Evolutionary conservation across 2,113 vertebrate species (phyloP).

Genomic region (Trogon surrucura): DNA sequence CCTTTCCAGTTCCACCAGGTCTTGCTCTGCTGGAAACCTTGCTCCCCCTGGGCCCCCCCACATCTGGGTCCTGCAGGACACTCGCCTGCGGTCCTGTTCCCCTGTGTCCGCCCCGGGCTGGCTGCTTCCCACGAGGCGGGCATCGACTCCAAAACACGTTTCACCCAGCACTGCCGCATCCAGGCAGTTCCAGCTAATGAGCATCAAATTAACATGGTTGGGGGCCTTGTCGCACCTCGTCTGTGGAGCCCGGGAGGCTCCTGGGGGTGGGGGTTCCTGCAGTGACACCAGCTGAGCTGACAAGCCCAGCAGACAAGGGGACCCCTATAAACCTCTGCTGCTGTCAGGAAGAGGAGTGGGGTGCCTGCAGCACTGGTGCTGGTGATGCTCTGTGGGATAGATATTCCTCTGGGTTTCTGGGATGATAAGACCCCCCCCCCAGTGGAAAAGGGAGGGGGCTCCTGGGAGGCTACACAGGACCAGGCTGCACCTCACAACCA

Average conservation of each 20-base stretch:
- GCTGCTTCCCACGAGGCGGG: not conserved
- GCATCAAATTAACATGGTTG: accelerated
- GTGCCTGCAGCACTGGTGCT: not conserved
- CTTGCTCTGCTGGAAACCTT: not conserved
- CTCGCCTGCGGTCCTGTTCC: too few relatives aligned
- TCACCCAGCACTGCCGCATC: accelerated
- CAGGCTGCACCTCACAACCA: accelerated
- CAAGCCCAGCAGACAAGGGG: accelerated
- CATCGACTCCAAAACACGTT: accelerated
- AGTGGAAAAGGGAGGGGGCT: not conserved
- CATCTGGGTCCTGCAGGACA: not conserved
- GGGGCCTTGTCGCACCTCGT: accelerated
- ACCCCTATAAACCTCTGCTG: not conserved
- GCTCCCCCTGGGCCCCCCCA: not conserved
- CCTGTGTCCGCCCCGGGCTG: too few relatives aligned
- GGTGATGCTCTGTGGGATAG: not conserved
- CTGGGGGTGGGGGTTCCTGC: accelerated
- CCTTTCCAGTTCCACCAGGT: not conserved
- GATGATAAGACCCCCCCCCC: not conserved
- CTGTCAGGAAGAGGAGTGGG: not conserved
- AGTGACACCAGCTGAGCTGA: not conserved
- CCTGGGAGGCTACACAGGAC: not conserved
- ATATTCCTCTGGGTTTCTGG: accelerated
- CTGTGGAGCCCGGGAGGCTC: not conserved
- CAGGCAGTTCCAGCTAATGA: not conserved